Conservation (phyloP, 2,113 vertebrate genomes). For the Limanda limanda region DNA sequence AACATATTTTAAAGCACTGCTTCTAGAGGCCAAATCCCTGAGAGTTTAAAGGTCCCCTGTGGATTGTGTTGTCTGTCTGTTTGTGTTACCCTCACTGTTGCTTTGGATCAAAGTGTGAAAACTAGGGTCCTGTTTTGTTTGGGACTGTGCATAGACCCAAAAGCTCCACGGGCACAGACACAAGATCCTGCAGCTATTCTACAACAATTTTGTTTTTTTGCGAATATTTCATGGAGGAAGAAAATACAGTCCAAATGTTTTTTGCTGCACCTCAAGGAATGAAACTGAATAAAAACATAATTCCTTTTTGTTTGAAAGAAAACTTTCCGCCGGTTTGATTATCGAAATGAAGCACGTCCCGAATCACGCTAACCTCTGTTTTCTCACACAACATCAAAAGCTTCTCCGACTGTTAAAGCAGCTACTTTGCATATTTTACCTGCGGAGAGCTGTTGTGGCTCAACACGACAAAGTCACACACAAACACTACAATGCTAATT, state of each 20-base stretch:
- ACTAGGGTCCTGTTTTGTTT: neutral
- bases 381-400: constrained; percentile 10
- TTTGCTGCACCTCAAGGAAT: neutral
- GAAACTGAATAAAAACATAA: neutral
- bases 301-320: constrained; percentile 1
- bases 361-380: constrained; percentile 24
- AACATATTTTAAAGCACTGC: no score
- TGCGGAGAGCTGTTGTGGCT: constrained; percentile 4
- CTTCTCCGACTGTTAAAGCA: constrained; percentile 37
- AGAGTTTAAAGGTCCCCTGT: no score
- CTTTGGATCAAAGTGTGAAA: neutral
- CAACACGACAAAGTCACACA: constrained; percentile 11
- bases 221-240: constrained; percentile 12
- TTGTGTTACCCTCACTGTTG: no score
- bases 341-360: constrained; percentile 32
- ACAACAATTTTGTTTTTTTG: neutral
- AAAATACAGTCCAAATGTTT: neutral
- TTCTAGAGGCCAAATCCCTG: no score
- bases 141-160: neutral
- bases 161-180: neutral
- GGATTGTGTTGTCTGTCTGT: no score
- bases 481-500: constrained; percentile 1
- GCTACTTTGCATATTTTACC: constrained; percentile 23
- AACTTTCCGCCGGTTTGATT: constrained; percentile 5
- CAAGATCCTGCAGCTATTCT: neutral